Percentiles rank a stretch among this genome's conserved stretches.
phyloP scores from a whole-genome alignment of 2,888 invertebrate species.

The Oscheius myriophilus region DNA sequence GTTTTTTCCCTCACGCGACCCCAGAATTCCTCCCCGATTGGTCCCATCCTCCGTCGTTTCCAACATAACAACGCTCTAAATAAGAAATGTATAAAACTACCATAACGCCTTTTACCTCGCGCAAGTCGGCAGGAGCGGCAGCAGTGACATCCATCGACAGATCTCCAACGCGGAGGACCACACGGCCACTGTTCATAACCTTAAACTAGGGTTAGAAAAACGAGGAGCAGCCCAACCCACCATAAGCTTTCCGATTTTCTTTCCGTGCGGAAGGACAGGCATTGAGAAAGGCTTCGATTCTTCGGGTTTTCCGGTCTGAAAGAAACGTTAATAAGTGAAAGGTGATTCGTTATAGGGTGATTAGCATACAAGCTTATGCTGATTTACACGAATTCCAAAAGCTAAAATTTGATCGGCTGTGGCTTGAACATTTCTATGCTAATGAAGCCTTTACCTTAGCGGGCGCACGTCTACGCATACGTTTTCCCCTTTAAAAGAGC shows the following conservation, averaged over 20 bases:
- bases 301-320: neutral
- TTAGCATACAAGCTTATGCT: too few species aligned
- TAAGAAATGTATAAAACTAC: neutral
- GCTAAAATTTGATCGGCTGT: too few species aligned
- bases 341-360: too few species aligned
- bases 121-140: slow-evolving; percentile 4
- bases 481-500: too few species aligned
- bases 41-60: slow-evolving; percentile 12
- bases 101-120: slow-evolving; percentile 1
- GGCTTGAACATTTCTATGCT: too few species aligned
- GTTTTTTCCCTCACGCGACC: slow-evolving; percentile 2
- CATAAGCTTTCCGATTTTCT: slow-evolving; percentile 40
- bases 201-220: neutral
- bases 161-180: slow-evolving; percentile 5
- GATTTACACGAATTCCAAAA: too few species aligned
- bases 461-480: too few species aligned
- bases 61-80: slow-evolving; percentile 23
- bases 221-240: slow-evolving; percentile 18
- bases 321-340: neutral
- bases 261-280: slow-evolving; percentile 22
- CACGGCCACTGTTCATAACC: slow-evolving; percentile 17
- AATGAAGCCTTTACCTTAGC: too few species aligned
- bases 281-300: slow-evolving; percentile 1
- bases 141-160: slow-evolving; percentile 1
- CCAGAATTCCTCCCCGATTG: too few species aligned